Evolutionary conservation across 2,888 invertebrate species (phyloP).

Genomic region (Meteorus cinctellus): DNA sequence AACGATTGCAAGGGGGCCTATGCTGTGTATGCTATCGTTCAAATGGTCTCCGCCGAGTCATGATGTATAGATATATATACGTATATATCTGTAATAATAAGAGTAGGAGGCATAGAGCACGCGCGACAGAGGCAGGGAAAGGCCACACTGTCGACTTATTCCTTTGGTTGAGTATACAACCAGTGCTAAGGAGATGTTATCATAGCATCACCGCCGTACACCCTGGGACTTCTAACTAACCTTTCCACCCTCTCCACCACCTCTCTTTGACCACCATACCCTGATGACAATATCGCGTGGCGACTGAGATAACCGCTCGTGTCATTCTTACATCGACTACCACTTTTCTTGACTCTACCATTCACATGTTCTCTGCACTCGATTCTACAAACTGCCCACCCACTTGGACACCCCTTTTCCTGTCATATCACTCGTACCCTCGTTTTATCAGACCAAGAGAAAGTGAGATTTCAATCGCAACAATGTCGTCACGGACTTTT

Average conservation of each 20-base stretch:
- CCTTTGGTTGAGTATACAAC: constrained; percentile 42
- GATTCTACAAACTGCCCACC: constrained; percentile 7
- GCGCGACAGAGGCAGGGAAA: constrained; percentile 68
- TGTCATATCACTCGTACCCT: constrained; percentile 30
- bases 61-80: constrained; percentile 45
- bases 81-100: constrained; percentile 25
- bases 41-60: constrained; percentile 64
- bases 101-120: constrained; percentile 28
- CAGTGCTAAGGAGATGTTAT: constrained; percentile 52
- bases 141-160: constrained; percentile 69
- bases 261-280: constrained; percentile 50
- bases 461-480: not conserved
- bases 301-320: constrained; percentile 72
- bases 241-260: constrained; percentile 26
- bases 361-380: constrained; percentile 20
- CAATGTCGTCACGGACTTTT: constrained; percentile 24
- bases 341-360: constrained; percentile 59
- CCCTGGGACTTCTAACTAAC: constrained; percentile 54
- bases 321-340: constrained; percentile 72
- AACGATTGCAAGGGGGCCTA: constrained; percentile 56
- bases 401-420: constrained; percentile 26
- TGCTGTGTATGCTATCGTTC: constrained; percentile 58
- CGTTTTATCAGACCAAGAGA: constrained; percentile 17
- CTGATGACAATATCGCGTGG: constrained; percentile 74
- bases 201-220: constrained; percentile 49